Evolutionary conservation across 2,797 vertebrate genomes (phyloP), one percentile per base, ranked within the genome.

Genomic region (Pseudotriccus pelzelni): DNA sequence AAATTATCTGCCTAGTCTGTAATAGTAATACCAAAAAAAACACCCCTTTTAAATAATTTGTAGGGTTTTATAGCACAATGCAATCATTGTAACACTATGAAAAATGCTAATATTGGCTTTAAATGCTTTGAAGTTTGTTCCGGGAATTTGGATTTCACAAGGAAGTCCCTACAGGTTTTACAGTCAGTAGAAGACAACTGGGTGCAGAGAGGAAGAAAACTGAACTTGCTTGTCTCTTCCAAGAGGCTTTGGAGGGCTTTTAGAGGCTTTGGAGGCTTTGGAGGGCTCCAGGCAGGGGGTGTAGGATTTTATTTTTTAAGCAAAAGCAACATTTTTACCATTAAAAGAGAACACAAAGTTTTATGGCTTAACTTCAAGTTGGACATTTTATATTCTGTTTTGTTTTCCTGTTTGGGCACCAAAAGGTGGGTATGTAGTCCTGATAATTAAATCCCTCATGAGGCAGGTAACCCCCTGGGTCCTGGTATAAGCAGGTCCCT

Each of bases 101-200:
- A 95, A 96, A 97, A 82, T 81, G 92, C 50, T 95, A 96, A 90
- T 96, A 89, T 89, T 90, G 83, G 76, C 93, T 97, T 72, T 96
- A 94, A 96, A 30, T 88, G 94, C 93, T 90, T 97, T 95, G 94
- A 96, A 93, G 75, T 94, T 92, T 6, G 8, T 92, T 92, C 13
- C 1, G 28, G 88, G 92, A 94, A 73, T 95, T 93, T 84, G 79
- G 89, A 73, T 94, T 96, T 97, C 21, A 11, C 78, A 68, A 89
- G 69, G 80, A 77, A 53, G 50, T 50, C 47, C 82, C 75, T 92
- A 82, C 47, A 93, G 90, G 44, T 95, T 91, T 97, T 89, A 47
- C 44, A 97, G 86, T 72, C 88, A 68, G 55, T 64, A 96, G 87
- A 83, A 95, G 58, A 90, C 10, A 56, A 91, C 73, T 92, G 77